Percentiles rank a stretch among this genome's conserved stretches.
These are phyloP conservation scores for Synchiropus splendidus DNA, from an alignment of 2,113 vertebrate species.

Conservation along the genomic window DNA sequence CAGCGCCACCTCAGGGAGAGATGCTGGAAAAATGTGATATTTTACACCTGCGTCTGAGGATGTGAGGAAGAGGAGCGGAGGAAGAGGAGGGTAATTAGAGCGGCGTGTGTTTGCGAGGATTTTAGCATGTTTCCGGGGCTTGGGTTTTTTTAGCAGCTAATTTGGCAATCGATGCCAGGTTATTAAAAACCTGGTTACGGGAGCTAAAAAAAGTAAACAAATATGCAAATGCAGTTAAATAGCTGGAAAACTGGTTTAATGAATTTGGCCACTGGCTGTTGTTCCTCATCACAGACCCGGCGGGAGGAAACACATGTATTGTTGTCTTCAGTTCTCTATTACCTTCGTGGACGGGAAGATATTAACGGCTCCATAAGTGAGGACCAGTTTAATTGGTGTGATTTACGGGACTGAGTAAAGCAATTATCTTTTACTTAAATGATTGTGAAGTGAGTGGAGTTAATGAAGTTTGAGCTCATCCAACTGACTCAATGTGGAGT, in stretches of 20 bases:
- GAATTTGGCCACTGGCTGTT: slow-evolving; percentile 60
- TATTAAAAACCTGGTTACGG: slow-evolving; percentile 53
- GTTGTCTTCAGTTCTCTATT: slow-evolving; percentile 21
- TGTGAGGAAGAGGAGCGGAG: slow-evolving; percentile 47
- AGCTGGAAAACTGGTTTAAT: slow-evolving; percentile 53
- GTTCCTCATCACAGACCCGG: slow-evolving; percentile 57
- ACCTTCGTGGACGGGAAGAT: too few species aligned
- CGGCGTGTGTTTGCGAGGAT: slow-evolving; percentile 34
- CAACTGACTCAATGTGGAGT: too few species aligned
- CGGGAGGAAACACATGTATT: slow-evolving; percentile 44
- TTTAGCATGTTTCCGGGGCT: slow-evolving; percentile 56
- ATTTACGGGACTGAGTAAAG: too few species aligned
- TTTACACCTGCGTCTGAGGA: slow-evolving; percentile 72
- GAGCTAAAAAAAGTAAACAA: slow-evolving; percentile 41
- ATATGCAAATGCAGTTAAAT: slow-evolving; percentile 59
- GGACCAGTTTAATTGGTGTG: too few species aligned
- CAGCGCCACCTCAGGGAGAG: slow-evolving; percentile 70
- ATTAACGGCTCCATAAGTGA: too few species aligned
- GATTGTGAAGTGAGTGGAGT: too few species aligned
- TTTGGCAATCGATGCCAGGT: slow-evolving; percentile 46
- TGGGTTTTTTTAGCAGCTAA: slow-evolving; percentile 54
- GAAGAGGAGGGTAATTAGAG: slow-evolving; percentile 55
- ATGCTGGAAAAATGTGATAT: slow-evolving; percentile 72
- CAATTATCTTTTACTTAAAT: too few species aligned
- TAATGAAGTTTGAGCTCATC: too few species aligned